Evolutionary conservation across 2,888 invertebrate genomes (phyloP), one percentile per base, ranked within the genome.

Genomic region (Timandra comae): DNA sequence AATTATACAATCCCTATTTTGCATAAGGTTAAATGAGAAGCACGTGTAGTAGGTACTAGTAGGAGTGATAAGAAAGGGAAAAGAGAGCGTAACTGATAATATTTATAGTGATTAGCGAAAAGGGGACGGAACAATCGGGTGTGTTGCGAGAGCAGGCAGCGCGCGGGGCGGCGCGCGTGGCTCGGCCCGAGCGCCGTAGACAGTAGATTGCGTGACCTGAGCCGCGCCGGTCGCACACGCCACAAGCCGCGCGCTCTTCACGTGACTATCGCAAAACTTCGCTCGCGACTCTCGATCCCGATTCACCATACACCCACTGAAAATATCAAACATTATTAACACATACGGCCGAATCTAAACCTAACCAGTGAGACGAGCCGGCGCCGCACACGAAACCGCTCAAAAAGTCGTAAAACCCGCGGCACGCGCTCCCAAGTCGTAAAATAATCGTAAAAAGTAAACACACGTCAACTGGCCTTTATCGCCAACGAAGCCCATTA

Each of bases 141-240:
- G 66, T 57, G 67, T 66, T 64, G 75, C 70, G 68, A 60, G 62
- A 64, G 71, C 74, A 71, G 78, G 82, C 77, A 78, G 52, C 75
- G 87, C 75, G 87, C 82, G 81, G 84, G 87, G 87, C 86, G 88
- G 88, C 87, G 88, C 88, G 88, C 87, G 86, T 84, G 85, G 71
- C 48, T 40, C 75, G 73, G 73, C 81, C 75, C 72, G 77, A 84
- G 84, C 82, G 87, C 67, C 65, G 35, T 56, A 86, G 60, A 61
- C 87, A 90, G 89, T 88, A 88, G 88, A 87, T 81, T 88, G 89
- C 88, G 88, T 87, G 88, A 88, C 88, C 87, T 87, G 88, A 88
- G 88, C 87, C 77, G 80, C 87, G 88, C 80, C 85, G 88, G 80
- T 77, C 80, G 82, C 68, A 63, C 57, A 63, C 68, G 67, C 66